Conservation (phyloP, 2,888 invertebrate species). For the Agonopterix subpropinquella region DNA sequence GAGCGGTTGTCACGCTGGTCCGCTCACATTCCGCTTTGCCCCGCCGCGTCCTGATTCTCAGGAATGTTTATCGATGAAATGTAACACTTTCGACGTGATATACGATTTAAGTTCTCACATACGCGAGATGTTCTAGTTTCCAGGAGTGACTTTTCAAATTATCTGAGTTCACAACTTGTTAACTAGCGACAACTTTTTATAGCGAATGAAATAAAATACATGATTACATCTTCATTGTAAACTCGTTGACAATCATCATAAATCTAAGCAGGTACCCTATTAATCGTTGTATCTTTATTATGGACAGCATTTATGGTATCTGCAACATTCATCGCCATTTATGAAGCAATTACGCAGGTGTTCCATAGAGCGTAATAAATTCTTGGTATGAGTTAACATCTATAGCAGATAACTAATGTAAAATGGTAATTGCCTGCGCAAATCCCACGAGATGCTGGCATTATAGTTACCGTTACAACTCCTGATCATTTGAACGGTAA, state of each 20-base stretch:
- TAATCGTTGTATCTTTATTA: neutral
- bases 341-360: slow-evolving; percentile 23
- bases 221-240: too few species aligned
- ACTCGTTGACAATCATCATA: slow-evolving; percentile 1
- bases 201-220: too few species aligned
- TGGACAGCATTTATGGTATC: slow-evolving; percentile 2
- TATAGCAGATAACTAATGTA: slow-evolving; percentile 10
- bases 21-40: slow-evolving; percentile 55
- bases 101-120: neutral
- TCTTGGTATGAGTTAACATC: slow-evolving; percentile 10
- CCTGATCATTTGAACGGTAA: slow-evolving; percentile 44
- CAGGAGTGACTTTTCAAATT: too few species aligned
- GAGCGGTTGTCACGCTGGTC: slow-evolving; percentile 63
- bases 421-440: slow-evolving; percentile 10
- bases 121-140: too few species aligned
- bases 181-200: too few species aligned
- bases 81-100: slow-evolving; percentile 45
- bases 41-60: slow-evolving; percentile 54
- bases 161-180: too few species aligned
- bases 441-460: slow-evolving; percentile 18
- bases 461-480: slow-evolving; percentile 35
- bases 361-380: slow-evolving; percentile 19
- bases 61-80: slow-evolving; percentile 54
- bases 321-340: slow-evolving; percentile 11
- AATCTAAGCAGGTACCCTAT: slow-evolving; percentile 2